Conservation (phyloP, 1,140 invertebrate species). For the Daktulosphaira vitifoliae region DNA sequence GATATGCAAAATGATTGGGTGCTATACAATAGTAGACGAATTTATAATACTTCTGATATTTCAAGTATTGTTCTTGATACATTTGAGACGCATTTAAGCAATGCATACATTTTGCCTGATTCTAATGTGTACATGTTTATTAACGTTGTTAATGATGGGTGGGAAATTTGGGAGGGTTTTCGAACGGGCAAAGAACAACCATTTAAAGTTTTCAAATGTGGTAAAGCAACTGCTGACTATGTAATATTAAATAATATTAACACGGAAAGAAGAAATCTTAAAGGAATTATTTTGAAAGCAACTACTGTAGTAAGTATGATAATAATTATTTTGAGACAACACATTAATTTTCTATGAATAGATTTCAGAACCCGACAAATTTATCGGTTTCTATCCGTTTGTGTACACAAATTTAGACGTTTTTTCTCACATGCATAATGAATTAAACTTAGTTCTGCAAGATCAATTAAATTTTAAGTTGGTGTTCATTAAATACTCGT, state of each 20-base stretch:
- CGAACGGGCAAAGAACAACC: not conserved
- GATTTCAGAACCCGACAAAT: conserved; percentile 8
- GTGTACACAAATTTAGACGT: conserved; percentile 1
- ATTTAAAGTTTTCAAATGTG: not conserved
- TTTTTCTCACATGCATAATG: conserved; percentile 23
- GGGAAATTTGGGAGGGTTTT: conserved; percentile 26
- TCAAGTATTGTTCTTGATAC: not conserved
- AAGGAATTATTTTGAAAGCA: not conserved
- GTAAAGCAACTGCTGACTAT: not conserved
- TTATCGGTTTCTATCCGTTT: conserved; percentile 12
- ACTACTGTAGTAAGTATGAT: conserved; percentile 19
- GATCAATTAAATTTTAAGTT: conserved; percentile 21
- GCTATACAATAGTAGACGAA: not conserved
- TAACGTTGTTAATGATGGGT: not conserved
- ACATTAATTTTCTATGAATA: not conserved
- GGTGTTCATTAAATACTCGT: not conserved
- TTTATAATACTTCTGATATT: no score
- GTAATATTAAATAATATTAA: not conserved
- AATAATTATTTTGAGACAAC: not conserved
- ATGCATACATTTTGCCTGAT: not conserved
- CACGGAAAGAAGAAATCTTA: not conserved
- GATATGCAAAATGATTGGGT: conserved; percentile 9
- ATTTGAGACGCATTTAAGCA: not conserved
- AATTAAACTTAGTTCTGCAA: not conserved
- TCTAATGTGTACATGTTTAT: not conserved